Base-by-base conservation (phyloP, 2,113 vertebrate species). In the Conger conger region DNA sequence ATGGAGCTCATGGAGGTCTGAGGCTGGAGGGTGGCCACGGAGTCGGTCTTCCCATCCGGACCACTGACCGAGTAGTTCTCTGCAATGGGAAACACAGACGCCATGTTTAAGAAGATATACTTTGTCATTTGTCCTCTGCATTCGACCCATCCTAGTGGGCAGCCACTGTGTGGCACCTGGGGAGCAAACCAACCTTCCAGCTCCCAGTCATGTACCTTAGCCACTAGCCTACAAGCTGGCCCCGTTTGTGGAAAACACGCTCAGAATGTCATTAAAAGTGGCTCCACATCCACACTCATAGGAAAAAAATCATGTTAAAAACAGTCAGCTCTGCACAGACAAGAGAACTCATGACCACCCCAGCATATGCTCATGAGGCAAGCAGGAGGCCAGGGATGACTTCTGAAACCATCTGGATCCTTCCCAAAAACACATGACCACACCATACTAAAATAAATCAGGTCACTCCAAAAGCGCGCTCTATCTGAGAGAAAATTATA, bases 1-100 rank as follows among this genome's bases (percentile, higher is more conserved):
- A 95, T 95, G 89, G 97, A 97, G 91, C 95, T 96, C 87, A 97
- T 93, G 68, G 97, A 97, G 0, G 95, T 87, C 89, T 97, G 97
- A 36, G 95, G 89, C 86, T 97, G 97, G 45, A 97, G 90, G 57
- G 96, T 96, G 85, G 96, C 94, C 91, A 96, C 95, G 0, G 96
- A 97, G 84, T 97, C 97, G 0, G 96, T 95, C 82, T 97, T 97
- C 89, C 94, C 95, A 82, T 97, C 97, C 30, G 94, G 92, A 1
- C 94, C 92, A 76, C 95, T 94, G 84, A 91, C 94, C 0, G 96
- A 93, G 85, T 96, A 97, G 0, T 93, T 89, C 0, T 96, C 97
- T 99, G 93, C 60, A 86, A 77, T 0, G 16, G 9, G 13, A 15
- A 23, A 73, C 17, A 68, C 4, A 53, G 50, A 16, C n/a, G n/a